Conservation (phyloP, 2,797 vertebrate species). For the Lithobates pipiens region DNA sequence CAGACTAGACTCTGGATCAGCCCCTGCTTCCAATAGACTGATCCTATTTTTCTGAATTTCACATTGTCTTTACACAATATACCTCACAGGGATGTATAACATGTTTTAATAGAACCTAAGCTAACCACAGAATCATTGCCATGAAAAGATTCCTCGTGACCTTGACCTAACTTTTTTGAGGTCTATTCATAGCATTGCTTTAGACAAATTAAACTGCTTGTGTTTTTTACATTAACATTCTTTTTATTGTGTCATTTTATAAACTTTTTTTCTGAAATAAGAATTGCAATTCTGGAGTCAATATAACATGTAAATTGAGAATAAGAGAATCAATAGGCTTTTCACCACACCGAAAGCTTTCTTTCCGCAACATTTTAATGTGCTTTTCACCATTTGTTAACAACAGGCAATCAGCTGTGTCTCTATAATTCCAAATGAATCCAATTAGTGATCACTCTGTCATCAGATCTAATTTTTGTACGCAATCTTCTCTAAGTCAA, state of each 20-base stretch:
- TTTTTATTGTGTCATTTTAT: slow-evolving; percentile 13
- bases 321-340: slow-evolving; percentile 34
- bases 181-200: not conserved
- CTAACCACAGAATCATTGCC: too few species aligned
- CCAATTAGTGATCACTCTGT: slow-evolving; percentile 62
- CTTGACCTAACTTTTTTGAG: too few species aligned
- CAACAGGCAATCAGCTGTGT: slow-evolving; percentile 61
- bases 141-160: too few species aligned
- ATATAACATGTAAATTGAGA: slow-evolving; percentile 40
- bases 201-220: not conserved
- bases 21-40: too few species aligned
- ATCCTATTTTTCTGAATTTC: too few species aligned
- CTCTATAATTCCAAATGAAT: slow-evolving; percentile 60
- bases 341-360: slow-evolving; percentile 37
- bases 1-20: too few species aligned
- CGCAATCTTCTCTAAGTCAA: slow-evolving; percentile 57
- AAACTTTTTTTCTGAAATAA: slow-evolving; percentile 25
- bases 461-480: slow-evolving; percentile 62
- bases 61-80: too few species aligned
- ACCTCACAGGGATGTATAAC: too few species aligned
- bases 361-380: slow-evolving; percentile 37
- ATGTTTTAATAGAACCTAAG: too few species aligned
- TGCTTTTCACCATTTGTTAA: slow-evolving; percentile 54
- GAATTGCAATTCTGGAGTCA: slow-evolving; percentile 35
- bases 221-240: not conserved